Base-by-base conservation (phyloP, 2,113 vertebrate genomes). In the Plotosus lineatus region DNA sequence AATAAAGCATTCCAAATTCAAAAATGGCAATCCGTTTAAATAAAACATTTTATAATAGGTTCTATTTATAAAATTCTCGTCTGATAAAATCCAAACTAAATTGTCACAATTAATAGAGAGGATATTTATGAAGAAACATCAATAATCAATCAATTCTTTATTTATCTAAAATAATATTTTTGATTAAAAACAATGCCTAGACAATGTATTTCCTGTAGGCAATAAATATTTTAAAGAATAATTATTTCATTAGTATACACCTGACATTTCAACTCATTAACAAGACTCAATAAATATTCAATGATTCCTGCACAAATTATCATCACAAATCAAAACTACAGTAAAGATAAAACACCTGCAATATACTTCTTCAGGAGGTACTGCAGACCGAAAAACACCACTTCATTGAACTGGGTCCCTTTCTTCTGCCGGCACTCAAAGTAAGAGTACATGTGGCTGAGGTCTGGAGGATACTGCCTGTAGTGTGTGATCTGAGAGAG, bases 381-480 rank as follows among this genome's bases (percentile, higher is more conserved):
- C 85, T 94, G 92, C 33, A 94, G 89, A 23, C 93, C 93, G 11
- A 93, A 94, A 78, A 94, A 94, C 72, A 94, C 92, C 75, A 92
- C 91, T 84, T 93, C 92, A 8, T 26, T 91, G 55, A 91, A 92
- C 77, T 88, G 91, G 36, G 85, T 82, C 12, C 88, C 91, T 72
- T 90, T 92, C 83, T 88, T 91, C 36, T 63, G 83, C 31, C 92
- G 84, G 81, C 93, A 94, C 75, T 94, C 93, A 68, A 94, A 94
- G 86, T 94, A 94, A 23, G 92, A 94, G 85, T 94, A 94, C 55
- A 94, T 88, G 79, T 91, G 93, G 84, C 28, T 91, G 85, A 93
- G 65, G n/a, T 91, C 84, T 36, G 92, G 92, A 40, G 92, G 92
- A 77, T 93, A 94, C 84, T 93, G 92, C 73, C 92, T 93, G 88